Percentiles rank a stretch among this genome's conserved stretches.
Evolutionary conservation across 2,113 vertebrate species (phyloP).

Genomic region (Crocuta crocuta): DNA sequence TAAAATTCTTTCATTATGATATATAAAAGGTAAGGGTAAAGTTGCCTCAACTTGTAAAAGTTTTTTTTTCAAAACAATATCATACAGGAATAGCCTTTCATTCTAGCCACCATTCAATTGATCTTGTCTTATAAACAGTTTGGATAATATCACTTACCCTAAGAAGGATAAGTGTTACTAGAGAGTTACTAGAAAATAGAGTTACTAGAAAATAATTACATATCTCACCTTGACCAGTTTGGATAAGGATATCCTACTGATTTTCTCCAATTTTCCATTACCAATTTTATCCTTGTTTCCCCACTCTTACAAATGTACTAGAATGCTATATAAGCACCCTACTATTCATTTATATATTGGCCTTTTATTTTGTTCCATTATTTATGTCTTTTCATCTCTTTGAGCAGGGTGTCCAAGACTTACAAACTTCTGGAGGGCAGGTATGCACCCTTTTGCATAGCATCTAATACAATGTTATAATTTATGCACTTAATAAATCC

Average conservation of each 20-base stretch:
- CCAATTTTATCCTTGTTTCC: neutral
- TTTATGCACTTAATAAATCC: neutral
- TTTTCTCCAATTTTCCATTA: neutral
- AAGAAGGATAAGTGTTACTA: neutral
- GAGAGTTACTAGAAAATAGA: neutral
- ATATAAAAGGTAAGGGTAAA: neutral
- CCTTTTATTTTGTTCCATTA: neutral
- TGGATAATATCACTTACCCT: neutral
- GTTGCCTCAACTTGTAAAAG: neutral
- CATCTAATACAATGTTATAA: neutral
- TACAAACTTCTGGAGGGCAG: neutral
- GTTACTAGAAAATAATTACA: neutral
- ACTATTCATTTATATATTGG: neutral
- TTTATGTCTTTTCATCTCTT: neutral
- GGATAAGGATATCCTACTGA: neutral
- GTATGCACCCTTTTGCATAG: neutral
- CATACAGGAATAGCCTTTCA: neutral
- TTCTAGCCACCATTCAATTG: neutral
- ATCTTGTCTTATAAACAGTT: neutral
- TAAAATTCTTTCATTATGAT: neutral
- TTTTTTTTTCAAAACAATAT: neutral
- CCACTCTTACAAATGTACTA: neutral
- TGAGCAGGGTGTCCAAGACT: neutral
- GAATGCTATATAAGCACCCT: neutral
- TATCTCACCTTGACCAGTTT: neutral